A percentile compares a stretch with the other conserved stretches of the same genome.
Evolutionary conservation across 2,888 invertebrate species (phyloP).

Genomic region (Bombyx huttoni): DNA sequence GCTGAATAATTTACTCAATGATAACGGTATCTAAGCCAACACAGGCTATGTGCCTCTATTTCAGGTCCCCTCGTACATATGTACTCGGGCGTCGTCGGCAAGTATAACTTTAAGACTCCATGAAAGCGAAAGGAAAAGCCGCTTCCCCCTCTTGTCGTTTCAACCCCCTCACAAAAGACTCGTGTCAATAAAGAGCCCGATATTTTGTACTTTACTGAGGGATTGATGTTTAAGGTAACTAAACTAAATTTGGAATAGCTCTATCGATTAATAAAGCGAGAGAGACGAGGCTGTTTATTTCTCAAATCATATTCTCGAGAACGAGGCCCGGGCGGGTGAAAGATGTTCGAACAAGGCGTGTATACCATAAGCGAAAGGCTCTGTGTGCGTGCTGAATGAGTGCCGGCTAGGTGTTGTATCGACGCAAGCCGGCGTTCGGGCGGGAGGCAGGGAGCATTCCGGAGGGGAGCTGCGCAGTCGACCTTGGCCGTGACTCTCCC

Average conservation of each 20-base stretch:
- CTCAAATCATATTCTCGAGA: conserved; percentile 11
- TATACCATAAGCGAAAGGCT: conserved; percentile 6
- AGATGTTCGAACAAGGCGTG: neutral
- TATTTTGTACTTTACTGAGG: conserved; percentile 1
- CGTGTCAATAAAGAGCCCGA: neutral
- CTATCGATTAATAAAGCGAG: conserved; percentile 15
- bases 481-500: conserved; percentile 68
- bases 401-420: conserved; percentile 23
- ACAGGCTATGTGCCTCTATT: conserved; percentile 6
- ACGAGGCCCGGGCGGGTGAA: neutral
- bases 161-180: neutral
- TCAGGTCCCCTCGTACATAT: conserved; percentile 3
- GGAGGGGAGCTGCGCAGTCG: conserved; percentile 31
- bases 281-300: conserved; percentile 19
- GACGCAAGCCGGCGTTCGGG: conserved; percentile 22
- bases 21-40: conserved; percentile 25
- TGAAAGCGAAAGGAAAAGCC: conserved; percentile 7
- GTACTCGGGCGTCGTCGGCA: neutral
- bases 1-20: conserved; percentile 29
- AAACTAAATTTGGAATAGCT: conserved; percentile 14
- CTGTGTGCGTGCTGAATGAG: conserved; percentile 40
- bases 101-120: neutral
- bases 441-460: conserved; percentile 11
- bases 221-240: neutral
- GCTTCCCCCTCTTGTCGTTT: neutral